Evolutionary conservation across 1,140 invertebrate species (phyloP).

Genomic region (Atta texana): DNA sequence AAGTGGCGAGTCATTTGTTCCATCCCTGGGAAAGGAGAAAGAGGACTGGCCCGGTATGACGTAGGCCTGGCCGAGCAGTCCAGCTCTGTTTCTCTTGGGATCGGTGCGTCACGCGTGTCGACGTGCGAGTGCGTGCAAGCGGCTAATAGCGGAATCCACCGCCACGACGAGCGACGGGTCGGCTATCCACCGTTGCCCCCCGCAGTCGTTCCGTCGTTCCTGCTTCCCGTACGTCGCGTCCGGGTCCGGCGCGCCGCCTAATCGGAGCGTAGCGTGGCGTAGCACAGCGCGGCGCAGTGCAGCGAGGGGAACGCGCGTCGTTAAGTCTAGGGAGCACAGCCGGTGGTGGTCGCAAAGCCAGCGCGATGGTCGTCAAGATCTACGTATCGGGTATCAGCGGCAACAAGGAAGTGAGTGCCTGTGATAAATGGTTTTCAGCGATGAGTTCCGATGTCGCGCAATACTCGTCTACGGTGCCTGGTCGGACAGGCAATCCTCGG

Average conservation of each 20-base stretch:
- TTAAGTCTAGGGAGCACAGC: slow-evolving; percentile 25
- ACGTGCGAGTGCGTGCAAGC: slow-evolving; percentile 7
- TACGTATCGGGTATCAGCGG: slow-evolving; percentile 96
- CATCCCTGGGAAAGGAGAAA: neutral
- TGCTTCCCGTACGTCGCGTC: neutral
- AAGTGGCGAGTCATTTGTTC: neutral
- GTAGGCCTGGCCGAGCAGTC: slow-evolving; percentile 19
- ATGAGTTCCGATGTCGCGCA: neutral
- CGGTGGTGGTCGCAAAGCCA: slow-evolving; percentile 58
- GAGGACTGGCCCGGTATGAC: slow-evolving; percentile 26
- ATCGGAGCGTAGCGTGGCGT: slow-evolving; percentile 32
- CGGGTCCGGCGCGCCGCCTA: slow-evolving; percentile 18
- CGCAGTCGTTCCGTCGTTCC: neutral
- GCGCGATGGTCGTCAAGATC: slow-evolving; percentile 94
- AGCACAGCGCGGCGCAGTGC: slow-evolving; percentile 28
- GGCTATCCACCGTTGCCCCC: neutral
- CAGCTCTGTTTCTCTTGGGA: neutral
- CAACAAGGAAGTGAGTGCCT: slow-evolving; percentile 93
- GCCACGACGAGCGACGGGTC: slow-evolving; percentile 19
- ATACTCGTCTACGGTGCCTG: neutral
- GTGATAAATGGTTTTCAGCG: neutral
- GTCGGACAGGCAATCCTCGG: too few relatives aligned
- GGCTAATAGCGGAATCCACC: slow-evolving; percentile 20
- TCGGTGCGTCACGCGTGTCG: slow-evolving; percentile 32
- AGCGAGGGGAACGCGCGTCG: slow-evolving; percentile 26